These are phyloP conservation scores for Anguilla obscura DNA, from an alignment of 2,797 vertebrate genomes.

Conservation along the genomic window DNA sequence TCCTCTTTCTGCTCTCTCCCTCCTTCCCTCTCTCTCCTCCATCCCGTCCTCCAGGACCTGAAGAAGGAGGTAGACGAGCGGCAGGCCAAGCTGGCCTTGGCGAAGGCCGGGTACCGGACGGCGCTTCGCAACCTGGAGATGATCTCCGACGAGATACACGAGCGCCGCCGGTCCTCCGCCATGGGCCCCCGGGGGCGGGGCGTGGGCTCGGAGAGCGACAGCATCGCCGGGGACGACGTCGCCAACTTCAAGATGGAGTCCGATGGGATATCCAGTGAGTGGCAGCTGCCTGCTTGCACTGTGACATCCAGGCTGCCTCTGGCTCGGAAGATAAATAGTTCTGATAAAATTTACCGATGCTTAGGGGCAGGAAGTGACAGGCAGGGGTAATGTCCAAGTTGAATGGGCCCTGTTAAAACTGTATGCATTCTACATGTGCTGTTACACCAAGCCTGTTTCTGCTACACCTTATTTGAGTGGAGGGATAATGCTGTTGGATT, in stretches of 20 bases:
- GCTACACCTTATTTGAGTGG: neutral
- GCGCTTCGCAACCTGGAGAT: constrained; percentile 89
- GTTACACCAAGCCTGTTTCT: neutral
- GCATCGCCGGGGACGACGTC: constrained; percentile 71
- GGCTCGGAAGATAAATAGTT: neutral
- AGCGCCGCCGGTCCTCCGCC: constrained; percentile 81
- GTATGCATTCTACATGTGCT: neutral
- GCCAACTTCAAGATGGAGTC: constrained; percentile 78
- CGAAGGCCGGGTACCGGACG: constrained; percentile 88
- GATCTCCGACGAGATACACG: constrained; percentile 97
- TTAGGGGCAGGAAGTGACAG: neutral
- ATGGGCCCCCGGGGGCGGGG: constrained; percentile 89
- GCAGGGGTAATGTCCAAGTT: neutral
- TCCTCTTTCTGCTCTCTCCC: neutral
- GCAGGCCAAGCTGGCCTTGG: constrained; percentile 83
- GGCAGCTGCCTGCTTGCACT: neutral
- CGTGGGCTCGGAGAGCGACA: constrained; percentile 85
- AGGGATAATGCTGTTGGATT: neutral
- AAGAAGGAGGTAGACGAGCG: constrained; percentile 88
- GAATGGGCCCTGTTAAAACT: neutral
- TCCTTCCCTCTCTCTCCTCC: no score
- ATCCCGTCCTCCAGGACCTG: constrained; percentile 75
- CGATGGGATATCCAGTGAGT: constrained; percentile 89
- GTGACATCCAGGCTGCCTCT: neutral
- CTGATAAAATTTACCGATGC: neutral